Evolutionary conservation across 1,140 invertebrate species (phyloP).

Genomic region (Olivierus martensii): DNA sequence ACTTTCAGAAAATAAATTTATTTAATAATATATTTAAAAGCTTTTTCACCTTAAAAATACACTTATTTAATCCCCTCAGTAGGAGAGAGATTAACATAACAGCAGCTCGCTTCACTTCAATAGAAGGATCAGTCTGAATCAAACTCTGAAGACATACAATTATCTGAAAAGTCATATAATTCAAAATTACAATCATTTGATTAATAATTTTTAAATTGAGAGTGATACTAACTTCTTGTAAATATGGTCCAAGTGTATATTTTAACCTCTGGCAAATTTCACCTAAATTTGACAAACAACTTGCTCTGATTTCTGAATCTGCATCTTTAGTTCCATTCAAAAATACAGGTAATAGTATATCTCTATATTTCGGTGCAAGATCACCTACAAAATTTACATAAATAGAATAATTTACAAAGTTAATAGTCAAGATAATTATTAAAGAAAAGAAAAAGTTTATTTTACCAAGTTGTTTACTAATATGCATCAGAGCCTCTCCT

Average conservation of each 20-base stretch:
- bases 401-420: too few relatives aligned
- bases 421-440: too few relatives aligned
- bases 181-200: too few relatives aligned
- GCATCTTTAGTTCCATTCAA: slow-evolving; percentile 47
- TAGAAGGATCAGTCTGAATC: slow-evolving; percentile 47
- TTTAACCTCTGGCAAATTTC: slow-evolving; percentile 62
- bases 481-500: slow-evolving; percentile 64
- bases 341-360: slow-evolving; percentile 53
- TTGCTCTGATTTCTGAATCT: slow-evolving; percentile 59
- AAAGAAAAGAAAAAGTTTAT: slow-evolving; percentile 25
- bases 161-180: slow-evolving; percentile 50
- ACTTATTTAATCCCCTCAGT: slow-evolving; percentile 52
- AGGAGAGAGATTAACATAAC: slow-evolving; percentile 55
- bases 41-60: slow-evolving; percentile 39
- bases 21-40: background rate
- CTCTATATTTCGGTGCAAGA: slow-evolving; percentile 53
- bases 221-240: slow-evolving; percentile 47
- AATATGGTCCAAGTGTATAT: slow-evolving; percentile 51
- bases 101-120: slow-evolving; percentile 60
- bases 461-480: slow-evolving; percentile 52
- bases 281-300: slow-evolving; percentile 68
- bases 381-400: too few relatives aligned
- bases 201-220: slow-evolving; percentile 13
- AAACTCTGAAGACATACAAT: slow-evolving; percentile 50
- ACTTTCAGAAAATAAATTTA: too few relatives aligned